Evolutionary conservation across 2,888 invertebrate genomes (phyloP).

Genomic region (Crepidodera aurea): DNA sequence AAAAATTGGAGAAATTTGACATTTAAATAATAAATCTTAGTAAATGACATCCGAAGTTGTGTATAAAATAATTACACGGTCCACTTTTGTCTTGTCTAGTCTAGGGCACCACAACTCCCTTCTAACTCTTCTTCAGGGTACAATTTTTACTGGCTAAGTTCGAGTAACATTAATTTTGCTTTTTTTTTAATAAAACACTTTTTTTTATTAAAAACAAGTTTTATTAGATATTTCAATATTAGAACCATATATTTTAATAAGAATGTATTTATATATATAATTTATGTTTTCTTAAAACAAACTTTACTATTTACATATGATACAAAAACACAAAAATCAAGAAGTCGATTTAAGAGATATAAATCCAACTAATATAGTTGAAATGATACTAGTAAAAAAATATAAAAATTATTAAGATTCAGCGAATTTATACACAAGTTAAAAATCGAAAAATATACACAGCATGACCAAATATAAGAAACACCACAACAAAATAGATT

Average conservation of each 20-base stretch:
- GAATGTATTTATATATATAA: conserved; percentile 54
- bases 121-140: too few relatives aligned
- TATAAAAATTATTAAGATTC: conserved; percentile 20
- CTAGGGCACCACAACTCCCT: too few relatives aligned
- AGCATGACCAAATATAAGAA: not conserved
- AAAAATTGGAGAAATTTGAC: too few relatives aligned
- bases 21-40: too few relatives aligned
- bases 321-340: conserved; percentile 58
- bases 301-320: conserved; percentile 58
- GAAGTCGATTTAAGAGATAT: conserved; percentile 38
- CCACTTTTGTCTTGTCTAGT: too few relatives aligned
- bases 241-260: conserved; percentile 54
- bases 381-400: conserved; percentile 37
- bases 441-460: conserved; percentile 1
- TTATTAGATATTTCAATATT: conserved; percentile 53
- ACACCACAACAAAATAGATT: not conserved
- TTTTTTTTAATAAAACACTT: too few relatives aligned
- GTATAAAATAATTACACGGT: too few relatives aligned
- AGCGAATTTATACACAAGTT: conserved; percentile 11
- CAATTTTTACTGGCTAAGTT: too few relatives aligned
- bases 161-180: too few relatives aligned
- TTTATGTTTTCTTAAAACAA: conserved; percentile 57
- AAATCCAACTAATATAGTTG: conserved; percentile 57
- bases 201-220: conserved; percentile 42
- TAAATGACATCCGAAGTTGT: too few relatives aligned